A percentile compares a stretch with the other conserved stretches of the same genome.
Conservation (phyloP, 2,888 invertebrate species). For the Erebia aethiops region DNA sequence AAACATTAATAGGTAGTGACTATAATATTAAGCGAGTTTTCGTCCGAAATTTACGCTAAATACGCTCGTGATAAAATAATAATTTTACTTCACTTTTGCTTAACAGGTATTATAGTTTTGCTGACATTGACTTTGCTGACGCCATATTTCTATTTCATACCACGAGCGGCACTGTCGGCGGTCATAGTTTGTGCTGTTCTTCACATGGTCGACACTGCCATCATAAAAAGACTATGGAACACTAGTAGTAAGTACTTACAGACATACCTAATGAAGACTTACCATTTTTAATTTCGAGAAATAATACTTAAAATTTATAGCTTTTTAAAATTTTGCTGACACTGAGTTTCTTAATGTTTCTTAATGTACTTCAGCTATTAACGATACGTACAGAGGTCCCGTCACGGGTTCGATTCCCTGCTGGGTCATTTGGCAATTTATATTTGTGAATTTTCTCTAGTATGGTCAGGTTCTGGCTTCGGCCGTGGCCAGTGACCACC, state of each 20-base stretch:
- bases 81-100: not conserved
- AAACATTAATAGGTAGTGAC: too few relatives aligned
- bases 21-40: too few relatives aligned
- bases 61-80: not conserved
- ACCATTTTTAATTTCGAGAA: not conserved
- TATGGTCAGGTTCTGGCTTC: too few relatives aligned
- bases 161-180: constrained; percentile 86
- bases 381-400: too few relatives aligned
- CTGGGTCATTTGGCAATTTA: too few relatives aligned
- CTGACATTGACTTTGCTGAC: constrained; percentile 88
- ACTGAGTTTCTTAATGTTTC: not conserved
- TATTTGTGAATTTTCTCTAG: too few relatives aligned
- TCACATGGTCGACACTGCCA: constrained; percentile 87
- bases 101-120: constrained; percentile 86
- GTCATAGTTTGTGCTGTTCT: constrained; percentile 91
- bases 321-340: not conserved
- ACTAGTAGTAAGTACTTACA: constrained; percentile 78
- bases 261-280: not conserved
- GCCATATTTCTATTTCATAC: constrained; percentile 89
- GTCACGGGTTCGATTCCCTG: too few relatives aligned
- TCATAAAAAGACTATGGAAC: constrained; percentile 85
- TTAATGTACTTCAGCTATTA: too few relatives aligned
- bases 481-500: too few relatives aligned
- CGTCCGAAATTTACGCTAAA: too few relatives aligned
- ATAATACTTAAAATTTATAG: not conserved